phyloP scores from a whole-genome alignment of 2,797 vertebrate species.

The Hylomyscus alleni region DNA sequence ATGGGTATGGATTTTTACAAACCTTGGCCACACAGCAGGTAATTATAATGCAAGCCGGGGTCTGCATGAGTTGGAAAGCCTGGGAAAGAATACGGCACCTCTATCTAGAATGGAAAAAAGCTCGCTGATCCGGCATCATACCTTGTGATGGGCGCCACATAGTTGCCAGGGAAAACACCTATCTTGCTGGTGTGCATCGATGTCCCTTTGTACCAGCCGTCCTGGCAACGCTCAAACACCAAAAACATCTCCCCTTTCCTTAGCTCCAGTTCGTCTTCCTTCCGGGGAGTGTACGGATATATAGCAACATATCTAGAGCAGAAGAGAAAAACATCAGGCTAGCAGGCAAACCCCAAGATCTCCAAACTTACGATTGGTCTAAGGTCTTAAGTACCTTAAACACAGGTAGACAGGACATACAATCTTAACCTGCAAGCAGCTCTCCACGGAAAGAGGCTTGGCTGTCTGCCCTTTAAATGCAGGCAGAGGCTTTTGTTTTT shows the following conservation, averaged over 20 bases:
- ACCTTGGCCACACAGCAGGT: constrained; percentile 21
- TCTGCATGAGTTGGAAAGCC: constrained; percentile 29
- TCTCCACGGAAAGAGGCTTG: background rate
- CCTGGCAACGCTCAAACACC: constrained; percentile 98
- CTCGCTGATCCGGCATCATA: constrained; percentile 76
- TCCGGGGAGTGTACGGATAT: constrained; percentile 97
- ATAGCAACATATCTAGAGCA: constrained; percentile 95
- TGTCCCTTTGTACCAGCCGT: constrained; percentile 99
- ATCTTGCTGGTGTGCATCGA: constrained; percentile 99
- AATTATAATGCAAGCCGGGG: constrained; percentile 30
- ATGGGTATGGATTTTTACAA: constrained; percentile 30
- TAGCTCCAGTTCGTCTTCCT: constrained; percentile 98
- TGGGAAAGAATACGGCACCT: constrained; percentile 39
- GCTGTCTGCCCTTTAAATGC: background rate
- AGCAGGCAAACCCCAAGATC: background rate
- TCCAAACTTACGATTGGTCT: background rate
- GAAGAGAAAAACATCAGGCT: background rate
- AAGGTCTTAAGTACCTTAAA: background rate
- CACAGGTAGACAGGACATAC: background rate
- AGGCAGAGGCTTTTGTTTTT: background rate
- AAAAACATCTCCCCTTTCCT: constrained; percentile 99
- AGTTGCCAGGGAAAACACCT: constrained; percentile 99
- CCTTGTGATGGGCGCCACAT: constrained; percentile 98
- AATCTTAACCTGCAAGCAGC: background rate
- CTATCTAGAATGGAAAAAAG: constrained; percentile 23